These are phyloP conservation scores for Periophthalmus modestus DNA, from an alignment of 2,113 vertebrate genomes.

Conservation along the genomic window DNA sequence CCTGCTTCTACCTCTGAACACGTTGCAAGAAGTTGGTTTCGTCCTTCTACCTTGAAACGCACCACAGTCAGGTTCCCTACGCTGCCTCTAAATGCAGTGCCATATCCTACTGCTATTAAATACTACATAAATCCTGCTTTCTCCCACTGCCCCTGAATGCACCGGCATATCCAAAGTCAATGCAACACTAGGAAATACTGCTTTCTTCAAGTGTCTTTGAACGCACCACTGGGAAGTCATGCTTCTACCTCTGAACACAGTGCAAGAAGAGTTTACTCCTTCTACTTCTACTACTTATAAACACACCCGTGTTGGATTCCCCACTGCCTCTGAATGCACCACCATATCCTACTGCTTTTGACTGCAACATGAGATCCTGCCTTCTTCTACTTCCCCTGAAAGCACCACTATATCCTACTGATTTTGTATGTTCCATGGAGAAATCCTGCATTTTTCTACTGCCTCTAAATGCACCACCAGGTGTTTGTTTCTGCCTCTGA, in stretches of 20 bases:
- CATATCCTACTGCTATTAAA: no score
- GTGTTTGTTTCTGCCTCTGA: no score
- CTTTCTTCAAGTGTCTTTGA: not conserved
- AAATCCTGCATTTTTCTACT: not conserved
- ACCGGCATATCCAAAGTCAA: not conserved
- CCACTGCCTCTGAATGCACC: not conserved
- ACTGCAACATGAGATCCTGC: not conserved
- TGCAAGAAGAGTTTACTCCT: no score
- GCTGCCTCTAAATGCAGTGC: not conserved
- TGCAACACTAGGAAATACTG: not conserved
- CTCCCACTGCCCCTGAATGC: not conserved
- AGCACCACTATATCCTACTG: no score
- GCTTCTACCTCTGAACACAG: no score
- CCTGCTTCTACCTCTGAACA: not conserved
- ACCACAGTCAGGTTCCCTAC: not conserved
- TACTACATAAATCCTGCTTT: no score
- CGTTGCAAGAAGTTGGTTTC: not conserved
- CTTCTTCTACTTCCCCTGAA: not conserved
- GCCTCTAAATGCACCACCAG: not conserved
- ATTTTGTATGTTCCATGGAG: no score
- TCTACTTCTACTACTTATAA: no score
- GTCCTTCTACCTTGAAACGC: not conserved
- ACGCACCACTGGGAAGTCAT: not conserved
- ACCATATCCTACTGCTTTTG: not conserved
- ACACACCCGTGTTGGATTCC: no score